Evolutionary conservation across 2,113 vertebrate species (phyloP).

Genomic region (Ariopsis seemanni): DNA sequence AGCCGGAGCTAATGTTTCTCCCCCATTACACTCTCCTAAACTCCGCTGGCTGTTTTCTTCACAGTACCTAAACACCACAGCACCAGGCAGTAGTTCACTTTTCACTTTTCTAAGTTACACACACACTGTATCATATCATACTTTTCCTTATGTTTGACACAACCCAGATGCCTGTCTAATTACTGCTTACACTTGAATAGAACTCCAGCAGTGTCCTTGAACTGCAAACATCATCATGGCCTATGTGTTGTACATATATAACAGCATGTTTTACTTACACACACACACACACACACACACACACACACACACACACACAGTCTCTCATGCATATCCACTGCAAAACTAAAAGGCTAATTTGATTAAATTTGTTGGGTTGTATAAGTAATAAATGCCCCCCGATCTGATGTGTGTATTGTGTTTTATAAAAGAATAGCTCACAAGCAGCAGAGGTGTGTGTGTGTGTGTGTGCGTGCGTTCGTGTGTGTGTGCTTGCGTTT

Average conservation of each 20-base stretch:
- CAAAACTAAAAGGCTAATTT: slow-evolving; percentile 19
- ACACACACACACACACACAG: neutral
- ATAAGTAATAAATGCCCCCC: slow-evolving; percentile 47
- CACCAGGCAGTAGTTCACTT: slow-evolving; percentile 17
- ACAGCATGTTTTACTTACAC: neutral
- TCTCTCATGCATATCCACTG: neutral
- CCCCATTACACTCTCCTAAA: slow-evolving; percentile 58
- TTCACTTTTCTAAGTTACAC: slow-evolving; percentile 8
- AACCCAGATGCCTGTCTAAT: neutral
- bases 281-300: slow-evolving; percentile 5
- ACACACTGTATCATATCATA: too few relatives aligned
- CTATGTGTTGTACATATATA: neutral
- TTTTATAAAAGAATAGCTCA: slow-evolving; percentile 27
- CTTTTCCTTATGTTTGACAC: neutral
- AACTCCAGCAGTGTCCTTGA: slow-evolving; percentile 3
- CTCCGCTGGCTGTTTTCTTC: slow-evolving; percentile 19
- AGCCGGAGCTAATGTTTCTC: slow-evolving; percentile 70
- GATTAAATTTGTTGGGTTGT: slow-evolving; percentile 5
- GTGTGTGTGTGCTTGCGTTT: slow-evolving; percentile 48
- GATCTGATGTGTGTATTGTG: slow-evolving; percentile 33
- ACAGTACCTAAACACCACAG: slow-evolving; percentile 22
- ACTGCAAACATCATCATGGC: neutral
- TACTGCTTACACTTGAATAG: slow-evolving; percentile 21
- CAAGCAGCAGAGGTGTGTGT: slow-evolving; percentile 19
- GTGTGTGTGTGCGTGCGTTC: slow-evolving; percentile 53